phyloP scores from a whole-genome alignment of 2,888 invertebrate species.

The Pecten maximus region DNA sequence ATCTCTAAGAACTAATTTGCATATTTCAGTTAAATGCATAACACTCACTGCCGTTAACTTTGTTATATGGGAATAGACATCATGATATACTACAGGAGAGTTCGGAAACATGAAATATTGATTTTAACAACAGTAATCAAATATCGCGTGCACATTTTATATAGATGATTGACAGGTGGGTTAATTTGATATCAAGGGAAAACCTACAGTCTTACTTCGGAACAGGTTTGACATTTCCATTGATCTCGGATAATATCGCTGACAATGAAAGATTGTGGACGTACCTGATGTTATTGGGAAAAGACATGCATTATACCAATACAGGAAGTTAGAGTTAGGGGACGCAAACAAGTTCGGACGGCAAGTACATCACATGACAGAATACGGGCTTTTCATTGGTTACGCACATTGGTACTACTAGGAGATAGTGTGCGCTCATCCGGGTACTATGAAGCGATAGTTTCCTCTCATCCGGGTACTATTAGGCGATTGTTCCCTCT shows the following conservation, averaged over 20 bases:
- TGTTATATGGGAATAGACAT: neutral
- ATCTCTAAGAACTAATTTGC: neutral
- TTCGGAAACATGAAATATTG: neutral
- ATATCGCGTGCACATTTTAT: neutral
- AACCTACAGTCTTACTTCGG: neutral
- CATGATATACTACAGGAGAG: neutral
- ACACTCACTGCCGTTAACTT: neutral
- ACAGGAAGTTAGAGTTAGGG: no score
- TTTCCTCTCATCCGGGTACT: no score
- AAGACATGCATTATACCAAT: no score
- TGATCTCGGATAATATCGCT: neutral
- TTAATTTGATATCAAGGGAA: neutral
- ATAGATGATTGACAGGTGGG: neutral
- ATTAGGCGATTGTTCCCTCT: no score
- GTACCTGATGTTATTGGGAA: no score
- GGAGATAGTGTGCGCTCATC: no score
- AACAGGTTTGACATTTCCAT: neutral
- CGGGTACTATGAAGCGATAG: no score
- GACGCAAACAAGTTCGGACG: no score
- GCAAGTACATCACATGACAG: no score
- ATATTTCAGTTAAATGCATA: neutral
- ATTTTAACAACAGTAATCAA: conserved; percentile 2
- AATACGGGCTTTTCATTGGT: no score
- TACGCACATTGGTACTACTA: no score
- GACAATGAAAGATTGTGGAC: no score